Evolutionary conservation across 2,113 vertebrate genomes (phyloP), one percentile per base, ranked within the genome.

Genomic region (Varanus salvator): DNA sequence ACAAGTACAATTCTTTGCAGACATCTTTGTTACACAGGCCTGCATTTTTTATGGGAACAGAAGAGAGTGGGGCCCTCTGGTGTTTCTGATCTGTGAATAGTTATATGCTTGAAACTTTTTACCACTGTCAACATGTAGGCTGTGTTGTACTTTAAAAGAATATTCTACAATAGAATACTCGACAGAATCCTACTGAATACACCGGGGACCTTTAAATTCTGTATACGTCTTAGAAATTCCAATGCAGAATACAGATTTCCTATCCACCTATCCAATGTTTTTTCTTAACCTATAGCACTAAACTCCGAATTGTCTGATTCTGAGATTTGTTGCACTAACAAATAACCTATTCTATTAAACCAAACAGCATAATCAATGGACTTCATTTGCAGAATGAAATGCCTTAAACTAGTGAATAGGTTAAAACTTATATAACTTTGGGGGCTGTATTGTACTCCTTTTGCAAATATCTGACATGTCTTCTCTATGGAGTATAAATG

Each of bases 81-180:
- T 89, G 75, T 82, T 87, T 57, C 64, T 57, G 86, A 21, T 86
- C 31, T 27, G 17, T 66, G 72, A 88, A 80, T 89, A 92, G 77
- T 60, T 66, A 68, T 48, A 1, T 6, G 34, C 25, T 50, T 84
- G 89, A 0, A 0, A 3, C 72, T 89, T 54, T 57, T n/a, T 76
- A 17, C 44, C 80, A 78, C 68, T 44, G 5, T 0, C 3, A 71
- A 54, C 57, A 11, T 48, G 57, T 23, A 64, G 14, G 2, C 64
- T 72, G 0, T 0, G 6, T 90, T 72, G 12, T 74, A 57, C n/a
- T 68, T 27, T 1, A 81, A 87, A 74, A 6, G 77, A 81, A 71
- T 85, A 57, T 72, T 25, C 11, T 76, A 14, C 12, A 84, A 68
- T 84, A 34, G 50, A 66, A 38, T 25, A 54, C 11, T 25, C 19